These are phyloP conservation scores for Gadopsis marmoratus DNA, from an alignment of 2,797 vertebrate genomes.

Conservation along the genomic window DNA sequence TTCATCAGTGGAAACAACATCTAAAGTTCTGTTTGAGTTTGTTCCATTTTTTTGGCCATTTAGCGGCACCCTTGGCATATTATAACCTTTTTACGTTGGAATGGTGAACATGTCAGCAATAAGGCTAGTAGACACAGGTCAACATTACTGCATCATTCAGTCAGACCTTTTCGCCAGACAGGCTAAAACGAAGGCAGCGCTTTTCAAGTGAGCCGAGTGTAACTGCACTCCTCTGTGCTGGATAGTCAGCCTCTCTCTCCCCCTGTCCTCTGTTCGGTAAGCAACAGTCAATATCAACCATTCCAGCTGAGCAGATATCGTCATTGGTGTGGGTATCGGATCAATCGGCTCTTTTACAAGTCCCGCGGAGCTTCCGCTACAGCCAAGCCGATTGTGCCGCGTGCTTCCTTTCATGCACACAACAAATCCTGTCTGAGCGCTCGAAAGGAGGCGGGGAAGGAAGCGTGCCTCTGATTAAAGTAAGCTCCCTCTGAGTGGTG, in stretches of 20 bases:
- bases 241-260: not conserved
- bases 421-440: slow-evolving; percentile 13
- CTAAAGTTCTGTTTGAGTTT: not conserved
- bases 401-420: slow-evolving; percentile 33
- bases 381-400: not conserved
- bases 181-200: not conserved
- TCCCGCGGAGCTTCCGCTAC: slow-evolving; percentile 13
- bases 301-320: slow-evolving; percentile 48
- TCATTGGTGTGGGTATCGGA: slow-evolving; percentile 34
- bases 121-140: not conserved
- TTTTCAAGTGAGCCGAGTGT: slow-evolving; percentile 8
- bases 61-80: too few species aligned
- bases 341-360: slow-evolving; percentile 42
- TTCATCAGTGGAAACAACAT: slow-evolving; percentile 13
- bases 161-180: not conserved
- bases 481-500: slow-evolving; percentile 54
- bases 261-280: slow-evolving; percentile 17
- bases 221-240: slow-evolving; percentile 14
- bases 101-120: not conserved
- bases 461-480: slow-evolving; percentile 66
- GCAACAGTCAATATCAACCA: slow-evolving; percentile 33
- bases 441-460: slow-evolving; percentile 29
- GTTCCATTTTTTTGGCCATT: not conserved
- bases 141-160: not conserved
- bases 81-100: too few species aligned